phyloP scores from a whole-genome alignment of 92 coral and sea anemone species.

The Plumapathes pennacea region DNA sequence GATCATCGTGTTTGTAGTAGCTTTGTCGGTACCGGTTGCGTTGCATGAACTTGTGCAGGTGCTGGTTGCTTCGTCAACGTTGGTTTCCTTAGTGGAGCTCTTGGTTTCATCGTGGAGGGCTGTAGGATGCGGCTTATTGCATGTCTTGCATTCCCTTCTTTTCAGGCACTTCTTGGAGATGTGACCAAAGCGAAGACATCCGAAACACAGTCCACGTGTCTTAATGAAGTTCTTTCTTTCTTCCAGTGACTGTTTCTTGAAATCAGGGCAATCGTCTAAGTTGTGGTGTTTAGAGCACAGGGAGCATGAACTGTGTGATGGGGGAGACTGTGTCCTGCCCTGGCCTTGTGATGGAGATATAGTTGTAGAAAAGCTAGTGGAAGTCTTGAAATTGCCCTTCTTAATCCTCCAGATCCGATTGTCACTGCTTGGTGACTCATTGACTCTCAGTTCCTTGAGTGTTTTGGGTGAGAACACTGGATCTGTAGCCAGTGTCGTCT shows the following conservation, averaged over 20 bases:
- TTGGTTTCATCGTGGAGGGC: constrained; percentile 35
- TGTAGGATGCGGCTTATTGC: constrained; percentile 34
- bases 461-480: constrained; percentile 25
- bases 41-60: constrained; percentile 11
- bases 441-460: constrained; percentile 5
- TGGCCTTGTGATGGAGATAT: neutral
- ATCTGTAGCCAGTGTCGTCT: constrained; percentile 56
- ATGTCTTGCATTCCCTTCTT: constrained; percentile 17
- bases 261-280: constrained; percentile 39
- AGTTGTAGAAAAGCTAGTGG: constrained; percentile 1
- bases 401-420: neutral
- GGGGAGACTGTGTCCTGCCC: neutral
- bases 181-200: constrained; percentile 49
- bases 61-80: neutral
- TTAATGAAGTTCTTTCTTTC: constrained; percentile 40
- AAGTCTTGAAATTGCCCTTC: neutral
- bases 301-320: neutral
- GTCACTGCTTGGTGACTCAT: neutral
- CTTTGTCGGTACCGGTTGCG: constrained; percentile 4
- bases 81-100: neutral
- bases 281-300: constrained; percentile 22
- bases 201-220: constrained; percentile 41
- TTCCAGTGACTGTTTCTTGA: constrained; percentile 10
- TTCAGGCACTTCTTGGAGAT: constrained; percentile 21
- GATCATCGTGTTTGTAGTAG: constrained; percentile 39